Evolutionary conservation across 2,113 vertebrate genomes (phyloP).

Genomic region (Dasyornis broadbenti): DNA sequence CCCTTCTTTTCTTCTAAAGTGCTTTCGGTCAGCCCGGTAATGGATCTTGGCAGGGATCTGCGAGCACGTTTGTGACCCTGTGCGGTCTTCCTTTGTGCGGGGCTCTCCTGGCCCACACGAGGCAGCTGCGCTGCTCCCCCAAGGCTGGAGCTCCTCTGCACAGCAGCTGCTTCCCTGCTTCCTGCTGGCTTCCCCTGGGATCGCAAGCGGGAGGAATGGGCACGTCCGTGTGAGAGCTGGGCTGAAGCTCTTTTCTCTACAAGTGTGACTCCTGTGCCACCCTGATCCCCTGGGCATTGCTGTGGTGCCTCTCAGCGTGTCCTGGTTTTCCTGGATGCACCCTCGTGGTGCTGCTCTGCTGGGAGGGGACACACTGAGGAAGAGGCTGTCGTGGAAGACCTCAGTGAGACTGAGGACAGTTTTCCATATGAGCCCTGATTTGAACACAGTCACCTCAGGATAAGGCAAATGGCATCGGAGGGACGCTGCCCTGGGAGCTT

Average conservation of each 20-base stretch:
- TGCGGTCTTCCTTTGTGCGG: not conserved
- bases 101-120: not conserved
- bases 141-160: not conserved
- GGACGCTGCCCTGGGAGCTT: not conserved
- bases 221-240: not conserved
- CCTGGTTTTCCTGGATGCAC: accelerated
- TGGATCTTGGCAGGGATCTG: conserved; percentile 6
- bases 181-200: not conserved
- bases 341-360: not conserved
- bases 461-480: not conserved
- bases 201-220: not conserved
- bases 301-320: not conserved
- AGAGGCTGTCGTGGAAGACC: not conserved
- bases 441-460: not conserved
- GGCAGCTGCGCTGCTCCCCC: accelerated
- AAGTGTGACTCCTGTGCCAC: not conserved
- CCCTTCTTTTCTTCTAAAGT: conserved; percentile 14
- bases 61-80: not conserved
- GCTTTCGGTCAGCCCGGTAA: not conserved
- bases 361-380: not conserved
- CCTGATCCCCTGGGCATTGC: not conserved
- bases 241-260: not conserved
- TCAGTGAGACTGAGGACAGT: not conserved
- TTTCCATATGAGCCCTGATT: not conserved
- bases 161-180: not conserved